Evolutionary conservation across 2,888 invertebrate species (phyloP).

Genomic region (Dasysyrphus tricinctus): DNA sequence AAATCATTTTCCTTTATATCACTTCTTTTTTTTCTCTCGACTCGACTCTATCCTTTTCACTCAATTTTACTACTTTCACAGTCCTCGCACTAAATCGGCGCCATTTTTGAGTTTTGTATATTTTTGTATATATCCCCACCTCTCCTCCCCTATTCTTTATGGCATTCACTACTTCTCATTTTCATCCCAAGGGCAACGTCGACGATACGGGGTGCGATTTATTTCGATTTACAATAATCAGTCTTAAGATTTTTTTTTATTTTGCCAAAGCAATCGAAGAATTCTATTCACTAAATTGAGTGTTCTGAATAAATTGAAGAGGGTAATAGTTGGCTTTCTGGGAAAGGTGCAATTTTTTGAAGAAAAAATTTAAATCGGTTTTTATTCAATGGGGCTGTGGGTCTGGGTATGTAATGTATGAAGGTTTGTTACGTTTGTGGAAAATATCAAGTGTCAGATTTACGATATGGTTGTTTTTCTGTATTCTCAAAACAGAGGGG

Average conservation of each 20-base stretch:
- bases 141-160: background rate
- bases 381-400: conserved; percentile 55
- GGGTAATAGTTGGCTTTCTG: conserved; percentile 54
- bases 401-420: conserved; percentile 2
- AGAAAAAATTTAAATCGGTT: conserved; percentile 24
- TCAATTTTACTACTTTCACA: conserved; percentile 58
- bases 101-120: conserved; percentile 60
- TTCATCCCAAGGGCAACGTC: conserved; percentile 2
- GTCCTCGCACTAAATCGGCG: conserved; percentile 64
- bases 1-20: conserved; percentile 42
- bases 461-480: conserved; percentile 15
- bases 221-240: conserved; percentile 74
- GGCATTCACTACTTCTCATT: conserved; percentile 28
- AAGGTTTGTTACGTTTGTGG: conserved; percentile 8
- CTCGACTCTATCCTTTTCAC: conserved; percentile 39
- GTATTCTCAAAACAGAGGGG: background rate
- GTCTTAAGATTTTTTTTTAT: conserved; percentile 41
- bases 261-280: conserved; percentile 27
- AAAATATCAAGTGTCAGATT: conserved; percentile 66
- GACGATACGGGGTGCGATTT: conserved; percentile 56
- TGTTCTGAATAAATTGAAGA: conserved; percentile 61
- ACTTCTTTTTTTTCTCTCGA: background rate
- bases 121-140: conserved; percentile 9
- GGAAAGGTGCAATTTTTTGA: conserved; percentile 34
- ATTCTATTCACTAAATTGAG: conserved; percentile 58